These are phyloP conservation scores for Myotis lucifugus DNA, from an alignment of 2,113 vertebrate genomes.

Conservation along the genomic window DNA sequence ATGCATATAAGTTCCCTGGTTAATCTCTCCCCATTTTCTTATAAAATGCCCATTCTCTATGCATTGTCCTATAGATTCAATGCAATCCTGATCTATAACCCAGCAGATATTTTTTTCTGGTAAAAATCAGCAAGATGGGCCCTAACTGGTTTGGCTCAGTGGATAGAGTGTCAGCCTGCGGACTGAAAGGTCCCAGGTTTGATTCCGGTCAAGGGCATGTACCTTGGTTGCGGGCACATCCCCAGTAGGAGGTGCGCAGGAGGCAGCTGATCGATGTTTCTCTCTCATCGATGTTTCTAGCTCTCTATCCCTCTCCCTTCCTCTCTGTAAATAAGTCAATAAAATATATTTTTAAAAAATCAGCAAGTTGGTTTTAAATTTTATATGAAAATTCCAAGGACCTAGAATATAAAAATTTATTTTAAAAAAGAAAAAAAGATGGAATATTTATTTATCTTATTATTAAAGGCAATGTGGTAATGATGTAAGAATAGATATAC, in stretches of 20 bases:
- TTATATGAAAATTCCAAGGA: not conserved
- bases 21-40: not conserved
- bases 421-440: not conserved
- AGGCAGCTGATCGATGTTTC: too few relatives aligned
- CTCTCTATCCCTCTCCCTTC: too few relatives aligned
- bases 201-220: too few relatives aligned
- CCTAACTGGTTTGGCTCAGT: too few relatives aligned
- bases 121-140: not conserved
- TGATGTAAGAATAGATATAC: conserved; percentile 6
- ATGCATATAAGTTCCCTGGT: too few relatives aligned
- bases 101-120: not conserved
- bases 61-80: not conserved
- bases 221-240: too few relatives aligned
- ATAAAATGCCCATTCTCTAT: not conserved
- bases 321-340: too few relatives aligned
- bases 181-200: too few relatives aligned
- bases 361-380: not conserved
- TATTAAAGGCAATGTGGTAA: not conserved
- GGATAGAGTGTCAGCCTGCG: too few relatives aligned
- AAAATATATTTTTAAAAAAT: not conserved
- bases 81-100: not conserved
- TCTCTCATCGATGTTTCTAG: too few relatives aligned
- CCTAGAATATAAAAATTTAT: not conserved
- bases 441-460: conserved; percentile 2
- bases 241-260: too few relatives aligned